Conservation (phyloP, 2,888 invertebrate species). For the Nowickia ferox region DNA sequence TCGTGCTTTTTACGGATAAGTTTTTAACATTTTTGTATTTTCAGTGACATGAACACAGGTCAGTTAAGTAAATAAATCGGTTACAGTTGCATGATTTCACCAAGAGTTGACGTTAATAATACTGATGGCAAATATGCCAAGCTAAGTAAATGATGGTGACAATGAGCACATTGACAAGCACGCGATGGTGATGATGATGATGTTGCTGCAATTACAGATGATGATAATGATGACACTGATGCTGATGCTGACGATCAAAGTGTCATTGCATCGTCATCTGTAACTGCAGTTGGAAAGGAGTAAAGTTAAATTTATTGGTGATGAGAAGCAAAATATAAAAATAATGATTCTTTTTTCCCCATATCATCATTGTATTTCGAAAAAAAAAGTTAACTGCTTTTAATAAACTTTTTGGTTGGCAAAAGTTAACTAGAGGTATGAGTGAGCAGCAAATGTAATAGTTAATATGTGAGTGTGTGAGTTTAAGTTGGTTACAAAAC, state of each 20-base stretch:
- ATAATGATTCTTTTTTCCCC: conserved; percentile 3
- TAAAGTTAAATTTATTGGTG: background rate
- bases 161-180: conserved; percentile 26
- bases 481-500: conserved; percentile 46
- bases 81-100: conserved; percentile 66
- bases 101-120: conserved; percentile 58
- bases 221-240: background rate
- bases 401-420: conserved; percentile 25
- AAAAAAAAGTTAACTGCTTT: conserved; percentile 7
- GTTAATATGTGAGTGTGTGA: conserved; percentile 8
- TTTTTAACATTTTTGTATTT: conserved; percentile 30
- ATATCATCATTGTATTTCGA: background rate
- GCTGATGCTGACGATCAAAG: conserved; percentile 22
- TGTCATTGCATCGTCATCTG: conserved; percentile 29
- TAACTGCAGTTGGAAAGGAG: background rate
- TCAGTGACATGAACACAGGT: conserved; percentile 49
- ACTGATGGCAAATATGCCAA: conserved; percentile 44
- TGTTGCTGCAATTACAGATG: conserved; percentile 9
- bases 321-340: conserved; percentile 24
- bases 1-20: conserved; percentile 35
- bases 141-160: conserved; percentile 50
- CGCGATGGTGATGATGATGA: background rate
- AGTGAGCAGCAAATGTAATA: background rate
- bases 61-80: conserved; percentile 66
- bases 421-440: background rate